phyloP scores from a whole-genome alignment of 2,797 vertebrate genomes.

The Leptatherina wallacei region DNA sequence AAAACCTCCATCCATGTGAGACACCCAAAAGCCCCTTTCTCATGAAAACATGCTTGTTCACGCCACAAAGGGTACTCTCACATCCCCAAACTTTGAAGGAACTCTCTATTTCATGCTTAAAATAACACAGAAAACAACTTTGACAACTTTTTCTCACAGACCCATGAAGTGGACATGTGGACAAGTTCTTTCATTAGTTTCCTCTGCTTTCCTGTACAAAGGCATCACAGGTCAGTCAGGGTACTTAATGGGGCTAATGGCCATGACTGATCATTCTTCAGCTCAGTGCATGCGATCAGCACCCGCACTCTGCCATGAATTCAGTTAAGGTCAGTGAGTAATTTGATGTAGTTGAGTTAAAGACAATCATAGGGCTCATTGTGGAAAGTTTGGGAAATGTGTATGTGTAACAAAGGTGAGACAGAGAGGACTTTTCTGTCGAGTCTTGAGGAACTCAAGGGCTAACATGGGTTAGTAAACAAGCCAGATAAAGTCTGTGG shows the following conservation, averaged over 20 bases:
- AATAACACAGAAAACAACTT: conserved; percentile 62
- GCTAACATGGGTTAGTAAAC: conserved; percentile 64
- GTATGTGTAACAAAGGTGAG: conserved; percentile 22
- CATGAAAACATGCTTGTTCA: conserved; percentile 54
- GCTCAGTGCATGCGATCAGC: conserved; percentile 55
- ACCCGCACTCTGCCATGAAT: conserved; percentile 74
- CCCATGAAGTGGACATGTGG: conserved; percentile 27
- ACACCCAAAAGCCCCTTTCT: conserved; percentile 54
- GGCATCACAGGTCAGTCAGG: conserved; percentile 70
- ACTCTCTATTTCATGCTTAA: conserved; percentile 62
- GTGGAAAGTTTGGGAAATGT: conserved; percentile 70
- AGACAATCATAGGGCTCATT: conserved; percentile 54
- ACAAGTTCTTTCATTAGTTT: conserved; percentile 49
- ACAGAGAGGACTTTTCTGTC: conserved; percentile 21
- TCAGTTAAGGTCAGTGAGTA: conserved; percentile 79
- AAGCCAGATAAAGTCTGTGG: conserved; percentile 58
- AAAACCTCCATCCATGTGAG: conserved; percentile 45
- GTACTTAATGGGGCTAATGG: conserved; percentile 65
- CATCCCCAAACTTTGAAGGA: conserved; percentile 72
- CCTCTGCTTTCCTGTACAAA: conserved; percentile 53
- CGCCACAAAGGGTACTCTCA: conserved; percentile 71
- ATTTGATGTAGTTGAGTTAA: conserved; percentile 77
- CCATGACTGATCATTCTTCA: conserved; percentile 68
- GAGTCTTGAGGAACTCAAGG: conserved; percentile 39
- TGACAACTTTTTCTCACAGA: conserved; percentile 47